Percentiles rank a stretch among this genome's conserved stretches.
These are phyloP conservation scores for Heteromormyrus szaboi DNA, from an alignment of 2,797 vertebrate genomes.

Conservation along the genomic window DNA sequence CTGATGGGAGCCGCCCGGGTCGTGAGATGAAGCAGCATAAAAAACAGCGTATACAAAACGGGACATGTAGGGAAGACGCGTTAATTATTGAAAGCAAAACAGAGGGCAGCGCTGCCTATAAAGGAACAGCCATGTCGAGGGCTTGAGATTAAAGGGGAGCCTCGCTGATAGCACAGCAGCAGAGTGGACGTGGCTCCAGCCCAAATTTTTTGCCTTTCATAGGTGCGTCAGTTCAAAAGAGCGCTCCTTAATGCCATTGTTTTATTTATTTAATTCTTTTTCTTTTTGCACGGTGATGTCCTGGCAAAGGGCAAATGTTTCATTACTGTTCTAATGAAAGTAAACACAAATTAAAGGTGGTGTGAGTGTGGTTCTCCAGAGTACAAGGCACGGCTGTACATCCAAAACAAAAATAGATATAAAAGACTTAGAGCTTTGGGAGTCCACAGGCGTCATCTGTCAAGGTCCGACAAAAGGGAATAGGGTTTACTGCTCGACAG, in stretches of 20 bases:
- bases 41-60: neutral
- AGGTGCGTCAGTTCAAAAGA: neutral
- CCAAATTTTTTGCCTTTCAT: neutral
- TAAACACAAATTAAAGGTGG: neutral
- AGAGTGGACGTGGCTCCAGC: neutral
- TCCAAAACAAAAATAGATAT: neutral
- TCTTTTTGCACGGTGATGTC: neutral
- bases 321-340: neutral
- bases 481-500: neutral
- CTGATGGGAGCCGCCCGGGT: neutral
- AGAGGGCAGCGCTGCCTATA: neutral
- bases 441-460: neutral
- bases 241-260: neutral
- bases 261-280: neutral
- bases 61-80: neutral
- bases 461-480: neutral
- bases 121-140: neutral
- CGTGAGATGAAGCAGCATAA: neutral
- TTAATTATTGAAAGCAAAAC: constrained; percentile 4
- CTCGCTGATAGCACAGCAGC: neutral
- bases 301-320: neutral
- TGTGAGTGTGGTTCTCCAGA: neutral
- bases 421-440: neutral
- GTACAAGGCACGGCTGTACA: neutral
- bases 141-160: neutral